phyloP scores from a whole-genome alignment of 1,140 invertebrate genomes.

The Drosophila pallidifrons region DNA sequence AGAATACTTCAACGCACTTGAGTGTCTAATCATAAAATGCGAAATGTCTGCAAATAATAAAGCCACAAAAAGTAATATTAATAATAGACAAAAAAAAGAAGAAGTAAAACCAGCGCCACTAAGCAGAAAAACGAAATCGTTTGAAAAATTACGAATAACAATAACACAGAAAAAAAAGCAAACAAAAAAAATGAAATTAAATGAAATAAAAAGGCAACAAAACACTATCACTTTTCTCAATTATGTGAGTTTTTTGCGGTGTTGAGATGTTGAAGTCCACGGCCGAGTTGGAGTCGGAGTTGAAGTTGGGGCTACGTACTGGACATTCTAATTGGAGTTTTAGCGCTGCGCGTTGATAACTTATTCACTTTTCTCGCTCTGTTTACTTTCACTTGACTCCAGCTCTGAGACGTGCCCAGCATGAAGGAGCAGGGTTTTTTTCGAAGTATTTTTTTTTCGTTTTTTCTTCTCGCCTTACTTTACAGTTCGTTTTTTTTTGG shows the following conservation, averaged over 20 bases:
- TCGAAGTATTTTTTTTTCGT: background rate
- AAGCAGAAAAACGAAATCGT: conserved; percentile 69
- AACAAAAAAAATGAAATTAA: conserved; percentile 42
- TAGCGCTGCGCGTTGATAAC: conserved; percentile 39
- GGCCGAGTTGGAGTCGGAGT: background rate
- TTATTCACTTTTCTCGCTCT: conserved; percentile 53
- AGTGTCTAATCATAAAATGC: conserved; percentile 73
- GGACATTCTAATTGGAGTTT: conserved; percentile 70
- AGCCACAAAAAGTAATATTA: conserved; percentile 63
- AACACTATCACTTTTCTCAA: conserved; percentile 80
- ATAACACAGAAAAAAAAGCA: conserved; percentile 30
- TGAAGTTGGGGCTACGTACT: conserved; percentile 30
- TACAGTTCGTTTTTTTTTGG: background rate
- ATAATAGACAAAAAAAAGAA: conserved; percentile 29
- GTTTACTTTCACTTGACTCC: conserved; percentile 71
- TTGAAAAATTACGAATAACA: conserved; percentile 44
- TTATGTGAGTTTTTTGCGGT: conserved; percentile 58
- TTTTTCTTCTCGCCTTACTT: conserved; percentile 12
- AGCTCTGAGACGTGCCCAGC: conserved; percentile 47
- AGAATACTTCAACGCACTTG: conserved; percentile 76
- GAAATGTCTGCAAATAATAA: conserved; percentile 77
- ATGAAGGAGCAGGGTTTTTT: conserved; percentile 25
- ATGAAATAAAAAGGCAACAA: conserved; percentile 45
- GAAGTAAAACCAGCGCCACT: conserved; percentile 14
- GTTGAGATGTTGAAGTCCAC: conserved; percentile 14